Percentiles rank a stretch among this genome's conserved stretches.
Conservation (phyloP, 2,888 invertebrate genomes). For the Melanchra persicariae region DNA sequence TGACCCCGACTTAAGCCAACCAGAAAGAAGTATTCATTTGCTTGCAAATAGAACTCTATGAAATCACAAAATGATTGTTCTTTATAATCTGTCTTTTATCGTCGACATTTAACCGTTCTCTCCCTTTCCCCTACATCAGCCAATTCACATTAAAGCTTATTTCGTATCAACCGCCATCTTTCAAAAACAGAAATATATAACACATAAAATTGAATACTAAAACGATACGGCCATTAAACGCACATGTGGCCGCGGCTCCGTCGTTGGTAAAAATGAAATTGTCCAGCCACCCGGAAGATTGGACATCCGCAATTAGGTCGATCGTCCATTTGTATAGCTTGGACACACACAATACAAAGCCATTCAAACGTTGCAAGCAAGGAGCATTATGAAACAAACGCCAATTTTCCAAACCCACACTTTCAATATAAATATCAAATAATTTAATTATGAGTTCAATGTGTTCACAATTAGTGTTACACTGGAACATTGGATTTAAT, state of each 20-base stretch:
- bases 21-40: background rate
- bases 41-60: constrained; percentile 7
- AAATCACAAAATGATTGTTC: background rate
- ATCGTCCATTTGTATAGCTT: constrained; percentile 36
- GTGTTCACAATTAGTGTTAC: constrained; percentile 10
- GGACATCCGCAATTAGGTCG: constrained; percentile 66
- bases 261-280: constrained; percentile 64
- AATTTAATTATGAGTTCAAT: background rate
- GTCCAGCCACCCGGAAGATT: constrained; percentile 67
- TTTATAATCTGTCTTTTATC: background rate
- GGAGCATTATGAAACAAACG: constrained; percentile 21
- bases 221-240: constrained; percentile 53
- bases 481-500: constrained; percentile 17
- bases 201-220: constrained; percentile 46
- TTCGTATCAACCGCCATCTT: constrained; percentile 5
- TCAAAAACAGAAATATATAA: constrained; percentile 22
- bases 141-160: background rate
- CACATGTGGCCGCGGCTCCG: constrained; percentile 36
- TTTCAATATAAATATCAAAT: constrained; percentile 14
- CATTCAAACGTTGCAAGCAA: constrained; percentile 32
- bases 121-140: background rate
- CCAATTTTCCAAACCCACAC: constrained; percentile 24
- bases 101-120: background rate
- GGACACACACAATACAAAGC: constrained; percentile 26
- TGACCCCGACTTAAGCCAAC: background rate